Evolutionary conservation across 2,888 invertebrate genomes (phyloP), one percentile per base, ranked within the genome.

Genomic region (Pammene aurita): DNA sequence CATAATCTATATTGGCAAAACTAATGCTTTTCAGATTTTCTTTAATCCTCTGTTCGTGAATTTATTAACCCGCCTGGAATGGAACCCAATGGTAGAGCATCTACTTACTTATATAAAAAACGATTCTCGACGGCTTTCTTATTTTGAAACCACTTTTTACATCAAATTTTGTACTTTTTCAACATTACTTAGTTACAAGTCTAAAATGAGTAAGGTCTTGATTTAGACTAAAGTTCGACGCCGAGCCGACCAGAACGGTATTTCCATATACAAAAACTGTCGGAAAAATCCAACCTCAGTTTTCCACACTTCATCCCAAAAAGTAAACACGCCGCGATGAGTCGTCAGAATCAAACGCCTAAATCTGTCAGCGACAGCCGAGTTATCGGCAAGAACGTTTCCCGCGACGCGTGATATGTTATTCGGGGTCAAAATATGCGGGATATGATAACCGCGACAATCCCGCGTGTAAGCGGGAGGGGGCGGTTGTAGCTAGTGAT

Each of bases 371-470:
- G 41, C 54, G 55, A 52, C 69, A 69, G 67, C 48, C 56, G 64
- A 69, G 63, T 60, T 65, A 65, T 69, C 54, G 69, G 46, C 58
- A 41, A 69, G 55, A 69, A 69, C 58, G 63, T 16, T 50, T 62
- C 63, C 57, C 44, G 44, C 52, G 63, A 58, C 44, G 65, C 54
- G 68, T 69, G 56, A 63, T 63, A 56, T 67, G 67, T 62, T 67
- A 67, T 67, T 41, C 64, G 64, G 56, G 64, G 60, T 69, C 69
- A 69, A 68, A 68, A 68, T 68, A 68, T 68, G 69, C 69, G 54
- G 60, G 60, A 64, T 58, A 64, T 57, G 68, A 68, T 58, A 67
- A 63, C 67, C 62, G 42, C 62, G 62, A 50, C 62, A 67, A 67
- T 67, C 56, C 67, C 42, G 63, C 57, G 66, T 56, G 60, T 13